Evolutionary conservation across 2,888 invertebrate species (phyloP).

Genomic region (Acleris laterana): DNA sequence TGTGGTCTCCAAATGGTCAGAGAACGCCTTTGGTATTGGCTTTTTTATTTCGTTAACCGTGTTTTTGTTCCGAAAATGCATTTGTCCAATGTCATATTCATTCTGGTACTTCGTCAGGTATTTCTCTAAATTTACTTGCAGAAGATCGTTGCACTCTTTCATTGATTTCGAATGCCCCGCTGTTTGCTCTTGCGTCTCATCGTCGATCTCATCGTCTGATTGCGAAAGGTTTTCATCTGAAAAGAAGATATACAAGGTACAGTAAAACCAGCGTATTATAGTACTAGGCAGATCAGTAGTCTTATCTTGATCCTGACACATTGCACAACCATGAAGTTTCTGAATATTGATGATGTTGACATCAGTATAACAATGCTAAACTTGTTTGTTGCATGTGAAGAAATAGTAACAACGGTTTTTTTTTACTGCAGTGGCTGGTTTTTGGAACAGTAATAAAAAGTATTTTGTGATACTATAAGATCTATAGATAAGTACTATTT

Average conservation of each 20-base stretch:
- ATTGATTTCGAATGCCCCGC: conserved; percentile 29
- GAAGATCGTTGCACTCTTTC: conserved; percentile 34
- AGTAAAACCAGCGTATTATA: no score
- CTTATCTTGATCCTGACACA: no score
- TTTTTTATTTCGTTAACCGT: conserved; percentile 43
- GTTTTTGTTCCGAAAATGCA: conserved; percentile 52
- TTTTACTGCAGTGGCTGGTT: no score
- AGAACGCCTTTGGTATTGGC: conserved; percentile 51
- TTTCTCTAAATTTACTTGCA: conserved; percentile 56
- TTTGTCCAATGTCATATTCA: conserved; percentile 49
- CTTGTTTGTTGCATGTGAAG: no score
- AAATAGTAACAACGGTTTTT: no score
- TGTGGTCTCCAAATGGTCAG: conserved; percentile 38
- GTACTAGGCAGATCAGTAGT: no score
- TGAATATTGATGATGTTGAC: no score
- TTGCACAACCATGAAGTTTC: no score
- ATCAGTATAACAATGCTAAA: no score
- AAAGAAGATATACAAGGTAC: not conserved
- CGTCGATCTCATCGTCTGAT: not conserved
- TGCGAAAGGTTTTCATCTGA: conserved; percentile 6
- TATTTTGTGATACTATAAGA: no score
- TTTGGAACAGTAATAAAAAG: no score
- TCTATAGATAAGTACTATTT: no score
- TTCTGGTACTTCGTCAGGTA: conserved; percentile 61
- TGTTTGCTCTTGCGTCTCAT: not conserved